phyloP scores from a whole-genome alignment of 2,888 invertebrate genomes.

The Yponomeuta malinellus region DNA sequence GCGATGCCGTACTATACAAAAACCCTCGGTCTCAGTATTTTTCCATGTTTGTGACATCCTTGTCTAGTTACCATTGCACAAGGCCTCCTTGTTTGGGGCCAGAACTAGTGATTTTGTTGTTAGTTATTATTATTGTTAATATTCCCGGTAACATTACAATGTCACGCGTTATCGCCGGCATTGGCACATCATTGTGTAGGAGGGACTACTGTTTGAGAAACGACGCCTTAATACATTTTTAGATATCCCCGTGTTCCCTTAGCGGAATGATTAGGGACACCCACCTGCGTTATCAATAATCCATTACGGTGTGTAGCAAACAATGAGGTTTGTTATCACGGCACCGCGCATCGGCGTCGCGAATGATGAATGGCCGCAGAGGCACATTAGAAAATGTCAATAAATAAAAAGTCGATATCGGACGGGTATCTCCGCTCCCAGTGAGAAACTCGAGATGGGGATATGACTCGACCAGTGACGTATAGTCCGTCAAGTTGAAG shows the following conservation, averaged over 20 bases:
- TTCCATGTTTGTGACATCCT: no score
- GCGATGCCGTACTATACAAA: no score
- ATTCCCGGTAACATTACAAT: no score
- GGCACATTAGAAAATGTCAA: slow-evolving; percentile 72
- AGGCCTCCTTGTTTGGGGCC: no score
- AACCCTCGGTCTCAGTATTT: no score
- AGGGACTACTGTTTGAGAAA: neutral
- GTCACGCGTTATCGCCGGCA: no score
- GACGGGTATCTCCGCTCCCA: slow-evolving; percentile 39
- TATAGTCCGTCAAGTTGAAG: slow-evolving; percentile 19
- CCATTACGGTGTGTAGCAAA: slow-evolving; percentile 68
- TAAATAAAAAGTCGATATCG: slow-evolving; percentile 71
- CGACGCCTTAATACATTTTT: slow-evolving; percentile 42
- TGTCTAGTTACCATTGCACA: no score
- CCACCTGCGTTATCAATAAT: slow-evolving; percentile 74
- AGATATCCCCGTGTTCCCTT: slow-evolving; percentile 52
- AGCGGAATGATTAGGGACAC: slow-evolving; percentile 63
- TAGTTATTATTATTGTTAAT: no score
- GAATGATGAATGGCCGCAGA: slow-evolving; percentile 60
- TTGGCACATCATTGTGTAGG: neutral
- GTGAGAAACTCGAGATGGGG: slow-evolving; percentile 44
- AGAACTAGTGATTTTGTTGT: no score
- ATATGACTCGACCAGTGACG: slow-evolving; percentile 19
- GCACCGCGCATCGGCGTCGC: slow-evolving; percentile 43
- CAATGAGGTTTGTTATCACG: slow-evolving; percentile 68